phyloP scores from a whole-genome alignment of 2,888 invertebrate genomes.

The Lasioglossum marginatum region DNA sequence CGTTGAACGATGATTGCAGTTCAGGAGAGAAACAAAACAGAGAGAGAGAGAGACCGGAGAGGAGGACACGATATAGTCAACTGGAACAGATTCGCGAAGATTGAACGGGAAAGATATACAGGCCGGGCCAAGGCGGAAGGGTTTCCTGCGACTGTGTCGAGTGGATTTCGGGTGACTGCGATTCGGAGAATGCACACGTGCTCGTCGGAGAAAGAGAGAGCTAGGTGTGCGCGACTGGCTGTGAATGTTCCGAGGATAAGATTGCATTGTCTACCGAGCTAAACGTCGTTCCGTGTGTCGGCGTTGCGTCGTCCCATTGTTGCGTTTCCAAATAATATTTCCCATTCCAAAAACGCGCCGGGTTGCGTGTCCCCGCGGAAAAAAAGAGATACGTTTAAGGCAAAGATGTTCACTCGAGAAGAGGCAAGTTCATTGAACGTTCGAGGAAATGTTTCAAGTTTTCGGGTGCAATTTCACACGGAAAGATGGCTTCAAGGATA shows the following conservation, averaged over 20 bases:
- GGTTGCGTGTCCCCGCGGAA: not conserved
- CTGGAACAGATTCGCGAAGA: not conserved
- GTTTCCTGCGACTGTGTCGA: not conserved
- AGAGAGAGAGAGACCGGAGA: not conserved
- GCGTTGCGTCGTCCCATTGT: not conserved
- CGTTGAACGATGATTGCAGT: constrained; percentile 2
- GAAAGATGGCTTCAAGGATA: not conserved
- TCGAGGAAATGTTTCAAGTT: not conserved
- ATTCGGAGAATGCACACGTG: not conserved
- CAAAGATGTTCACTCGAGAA: not conserved
- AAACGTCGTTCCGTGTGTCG: constrained; percentile 2
- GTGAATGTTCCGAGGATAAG: not conserved
- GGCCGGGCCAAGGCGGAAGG: not conserved
- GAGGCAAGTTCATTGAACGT: not conserved
- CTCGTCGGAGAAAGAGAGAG: not conserved
- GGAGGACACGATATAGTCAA: not conserved
- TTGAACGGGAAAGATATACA: not conserved
- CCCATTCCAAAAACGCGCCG: not conserved
- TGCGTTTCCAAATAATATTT: constrained; percentile 3
- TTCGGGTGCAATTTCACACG: not conserved
- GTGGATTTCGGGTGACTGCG: constrained; percentile 12
- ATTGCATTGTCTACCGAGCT: not conserved
- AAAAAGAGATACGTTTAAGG: not conserved
- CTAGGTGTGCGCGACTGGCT: not conserved
- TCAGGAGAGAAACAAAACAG: not conserved